phyloP scores from a whole-genome alignment of 1,140 invertebrate species.

The Palaemon carinicauda region DNA sequence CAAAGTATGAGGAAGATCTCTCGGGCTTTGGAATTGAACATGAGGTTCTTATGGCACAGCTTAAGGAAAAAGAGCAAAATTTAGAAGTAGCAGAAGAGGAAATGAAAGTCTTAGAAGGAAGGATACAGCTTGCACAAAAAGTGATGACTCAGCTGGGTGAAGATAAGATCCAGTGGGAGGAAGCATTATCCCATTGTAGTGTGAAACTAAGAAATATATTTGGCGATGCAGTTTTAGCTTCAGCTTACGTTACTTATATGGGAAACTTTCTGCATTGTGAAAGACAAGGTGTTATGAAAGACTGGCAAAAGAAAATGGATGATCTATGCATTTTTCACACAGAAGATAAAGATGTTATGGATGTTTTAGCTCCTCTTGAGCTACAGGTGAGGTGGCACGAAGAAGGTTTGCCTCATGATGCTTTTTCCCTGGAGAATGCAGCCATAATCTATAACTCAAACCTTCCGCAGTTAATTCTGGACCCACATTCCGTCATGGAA shows the following conservation, averaged over 20 bases:
- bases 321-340: constrained; percentile 36
- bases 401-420: constrained; percentile 28
- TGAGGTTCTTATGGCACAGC: constrained; percentile 48
- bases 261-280: constrained; percentile 21
- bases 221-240: constrained; percentile 45
- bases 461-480: constrained; percentile 43
- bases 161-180: constrained; percentile 52
- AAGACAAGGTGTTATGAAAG: constrained; percentile 4
- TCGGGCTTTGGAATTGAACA: constrained; percentile 51
- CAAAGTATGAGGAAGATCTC: constrained; percentile 47
- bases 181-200: constrained; percentile 28
- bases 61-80: constrained; percentile 54
- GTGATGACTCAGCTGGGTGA: constrained; percentile 50
- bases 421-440: constrained; percentile 37
- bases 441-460: constrained; percentile 37
- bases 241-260: constrained; percentile 51
- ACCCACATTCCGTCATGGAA: constrained; percentile 32
- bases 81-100: constrained; percentile 53
- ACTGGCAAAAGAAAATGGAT: constrained; percentile 43
- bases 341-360: constrained; percentile 17
- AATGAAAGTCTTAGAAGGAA: constrained; percentile 54
- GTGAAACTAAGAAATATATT: constrained; percentile 20
- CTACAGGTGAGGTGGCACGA: constrained; percentile 38
- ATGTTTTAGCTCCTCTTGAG: constrained; percentile 29
- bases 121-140: constrained; percentile 55